Percentiles rank a stretch among this genome's conserved stretches.
phyloP scores from a whole-genome alignment of 1,140 invertebrate genomes.

The Pentalonia nigronervosa region DNA sequence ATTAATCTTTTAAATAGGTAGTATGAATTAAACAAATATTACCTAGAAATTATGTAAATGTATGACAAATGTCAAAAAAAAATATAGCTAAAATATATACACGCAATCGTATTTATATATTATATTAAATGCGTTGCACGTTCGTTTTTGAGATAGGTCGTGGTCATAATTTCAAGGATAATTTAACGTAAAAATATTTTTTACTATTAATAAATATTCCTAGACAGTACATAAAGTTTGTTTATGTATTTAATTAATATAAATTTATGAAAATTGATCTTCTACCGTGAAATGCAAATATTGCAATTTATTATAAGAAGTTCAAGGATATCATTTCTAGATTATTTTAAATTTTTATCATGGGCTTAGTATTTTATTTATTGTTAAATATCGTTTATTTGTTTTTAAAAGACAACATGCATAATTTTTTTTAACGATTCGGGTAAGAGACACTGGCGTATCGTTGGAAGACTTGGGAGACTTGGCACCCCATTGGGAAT shows the following conservation, averaged over 20 bases:
- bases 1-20: not conserved
- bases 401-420: not conserved
- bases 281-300: not conserved
- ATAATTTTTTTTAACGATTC: not conserved
- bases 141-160: not conserved
- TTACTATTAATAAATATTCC: not conserved
- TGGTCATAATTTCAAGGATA: not conserved
- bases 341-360: not conserved
- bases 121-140: too few species aligned
- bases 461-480: not conserved
- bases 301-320: not conserved
- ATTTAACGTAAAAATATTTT: not conserved
- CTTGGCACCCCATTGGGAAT: not conserved
- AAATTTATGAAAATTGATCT: not conserved
- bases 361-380: not conserved
- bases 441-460: not conserved
- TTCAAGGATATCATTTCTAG: not conserved
- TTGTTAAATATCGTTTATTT: not conserved
- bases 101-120: not conserved
- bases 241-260: not conserved
- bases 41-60: constrained; percentile 7
- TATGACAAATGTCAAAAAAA: not conserved
- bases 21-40: not conserved
- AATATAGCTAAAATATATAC: not conserved
- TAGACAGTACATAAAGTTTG: not conserved